Base-by-base conservation (phyloP, 2,888 invertebrate genomes). In the Linnaemya vulpina region DNA sequence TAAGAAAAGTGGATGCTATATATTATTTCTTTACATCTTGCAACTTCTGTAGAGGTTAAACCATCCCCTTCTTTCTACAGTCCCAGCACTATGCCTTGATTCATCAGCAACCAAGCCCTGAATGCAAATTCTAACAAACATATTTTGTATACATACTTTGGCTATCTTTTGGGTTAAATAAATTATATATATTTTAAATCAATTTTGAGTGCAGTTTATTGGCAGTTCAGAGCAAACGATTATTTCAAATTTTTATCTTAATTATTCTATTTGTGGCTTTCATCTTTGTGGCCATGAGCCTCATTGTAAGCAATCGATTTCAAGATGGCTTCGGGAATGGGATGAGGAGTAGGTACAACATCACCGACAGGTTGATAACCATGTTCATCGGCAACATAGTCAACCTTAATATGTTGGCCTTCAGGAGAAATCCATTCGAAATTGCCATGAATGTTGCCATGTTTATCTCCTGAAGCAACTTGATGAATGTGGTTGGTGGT, bases 271-370 rank as follows among this genome's bases (percentile, higher is more conserved):
- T 71, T 63, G 30, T 62, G 55, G 40, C 4, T 25, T 85, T 73
- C 65, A 9, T 86, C 86, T 35, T 87, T 79, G n/a, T 88, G 92
- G 63, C 91, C 89, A 87, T 93, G 93, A 60, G 91, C 90, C 87
- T 89, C 92, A 88, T 90, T 94, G 92, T 92, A 94, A 87, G 94
- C 93, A 40, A 94, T 88, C 15, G 89, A 68, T 60, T 87, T 87
- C 11, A 87, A 22, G 70, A 89, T 89, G 38, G 80, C 86, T 13
- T 78, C 87, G 70, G 89, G 89, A 15, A 87, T 81, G 83, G 89
- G 89, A 83, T 88, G 89, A 40, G 88, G 76, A 17, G 87, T 87
- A 67, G 90, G 89, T 46, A 87, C 17, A 5, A 87, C 62, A 22
- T 86, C 83, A 58, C 89, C 84, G 15, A 30, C 30, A 53, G 90